Conservation (phyloP, 2,113 vertebrate species). For the Jaculus jaculus region DNA sequence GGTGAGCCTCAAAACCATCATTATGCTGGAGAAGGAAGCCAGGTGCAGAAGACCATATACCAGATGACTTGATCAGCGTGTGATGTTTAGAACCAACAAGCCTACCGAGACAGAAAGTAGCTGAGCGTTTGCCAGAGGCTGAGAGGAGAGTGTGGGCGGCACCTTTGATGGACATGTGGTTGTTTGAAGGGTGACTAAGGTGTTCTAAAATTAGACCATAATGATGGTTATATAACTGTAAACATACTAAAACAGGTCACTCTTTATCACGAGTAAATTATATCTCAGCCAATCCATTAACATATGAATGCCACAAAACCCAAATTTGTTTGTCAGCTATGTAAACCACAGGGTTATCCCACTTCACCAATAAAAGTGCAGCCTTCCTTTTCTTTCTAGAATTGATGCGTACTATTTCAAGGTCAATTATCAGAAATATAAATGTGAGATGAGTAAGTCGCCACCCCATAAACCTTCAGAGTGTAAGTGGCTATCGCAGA, state of each 20-base stretch:
- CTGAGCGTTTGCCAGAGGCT: not conserved
- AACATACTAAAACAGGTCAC: not conserved
- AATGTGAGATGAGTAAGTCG: not conserved
- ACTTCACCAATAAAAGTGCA: not conserved
- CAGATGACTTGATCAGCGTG: not conserved
- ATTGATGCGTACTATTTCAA: not conserved
- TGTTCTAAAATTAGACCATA: not conserved
- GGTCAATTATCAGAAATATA: not conserved
- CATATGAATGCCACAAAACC: not conserved
- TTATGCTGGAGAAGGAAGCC: not conserved
- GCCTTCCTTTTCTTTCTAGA: not conserved
- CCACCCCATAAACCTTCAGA: not conserved
- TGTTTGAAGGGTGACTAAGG: not conserved
- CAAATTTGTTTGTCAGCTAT: not conserved
- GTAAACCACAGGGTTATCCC: not conserved
- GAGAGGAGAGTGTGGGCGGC: too few relatives aligned
- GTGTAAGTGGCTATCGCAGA: rapidly evolving
- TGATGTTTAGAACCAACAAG: not conserved
- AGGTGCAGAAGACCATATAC: not conserved
- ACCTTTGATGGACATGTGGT: not conserved
- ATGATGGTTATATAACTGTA: not conserved
- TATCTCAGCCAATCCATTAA: not conserved
- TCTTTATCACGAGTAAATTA: not conserved
- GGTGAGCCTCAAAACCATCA: not conserved
- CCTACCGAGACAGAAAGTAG: not conserved